Evolutionary conservation across 2,888 invertebrate species (phyloP).

Genomic region (Leptarthrus brevirostris): DNA sequence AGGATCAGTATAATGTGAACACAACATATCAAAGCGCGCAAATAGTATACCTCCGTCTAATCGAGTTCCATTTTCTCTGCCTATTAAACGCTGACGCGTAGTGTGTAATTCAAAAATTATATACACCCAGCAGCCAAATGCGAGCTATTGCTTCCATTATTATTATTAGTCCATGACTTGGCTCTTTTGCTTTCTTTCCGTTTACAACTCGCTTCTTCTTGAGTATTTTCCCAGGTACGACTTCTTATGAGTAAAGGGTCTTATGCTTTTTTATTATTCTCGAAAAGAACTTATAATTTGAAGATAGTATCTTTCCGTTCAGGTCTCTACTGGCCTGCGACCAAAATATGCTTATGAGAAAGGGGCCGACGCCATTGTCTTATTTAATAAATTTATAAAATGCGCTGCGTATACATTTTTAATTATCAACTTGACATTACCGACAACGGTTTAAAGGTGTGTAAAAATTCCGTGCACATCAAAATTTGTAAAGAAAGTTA

Average conservation of each 20-base stretch:
- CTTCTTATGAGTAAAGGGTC: too few species aligned
- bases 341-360: too few species aligned
- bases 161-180: slow-evolving; percentile 50
- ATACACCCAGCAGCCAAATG: slow-evolving; percentile 32
- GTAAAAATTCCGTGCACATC: too few species aligned
- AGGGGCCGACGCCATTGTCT: too few species aligned
- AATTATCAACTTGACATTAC: background rate
- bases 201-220: too few species aligned
- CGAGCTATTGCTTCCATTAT: slow-evolving; percentile 50
- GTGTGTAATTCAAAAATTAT: slow-evolving; percentile 46
- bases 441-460: too few species aligned
- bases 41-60: slow-evolving; percentile 22
- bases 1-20: slow-evolving; percentile 13
- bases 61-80: slow-evolving; percentile 24
- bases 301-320: too few species aligned
- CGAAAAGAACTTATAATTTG: too few species aligned
- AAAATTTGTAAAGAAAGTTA: too few species aligned
- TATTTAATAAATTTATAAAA: background rate
- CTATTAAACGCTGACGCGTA: slow-evolving; percentile 23
- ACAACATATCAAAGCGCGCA: slow-evolving; percentile 11
- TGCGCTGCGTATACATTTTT: slow-evolving; percentile 8
- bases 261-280: too few species aligned
- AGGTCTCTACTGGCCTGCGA: too few species aligned
- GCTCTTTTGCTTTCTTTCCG: background rate
- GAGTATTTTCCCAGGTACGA: too few species aligned